Percentiles rank a stretch among this genome's conserved stretches.
Conservation (phyloP, 2,888 invertebrate genomes). For the Emmelina monodactyla region DNA sequence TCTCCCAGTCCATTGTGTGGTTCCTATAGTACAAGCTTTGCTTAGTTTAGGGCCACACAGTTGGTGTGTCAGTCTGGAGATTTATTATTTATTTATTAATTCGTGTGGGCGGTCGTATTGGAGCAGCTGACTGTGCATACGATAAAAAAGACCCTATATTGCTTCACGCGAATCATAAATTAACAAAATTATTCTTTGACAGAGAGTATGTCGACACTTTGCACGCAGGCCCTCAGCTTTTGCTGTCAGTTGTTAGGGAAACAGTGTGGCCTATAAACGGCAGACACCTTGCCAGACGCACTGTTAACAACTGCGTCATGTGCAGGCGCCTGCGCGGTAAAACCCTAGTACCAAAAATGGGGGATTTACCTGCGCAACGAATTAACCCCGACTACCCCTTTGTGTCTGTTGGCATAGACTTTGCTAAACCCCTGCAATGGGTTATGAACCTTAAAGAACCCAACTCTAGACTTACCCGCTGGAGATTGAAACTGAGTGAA, state of each 20-base stretch:
- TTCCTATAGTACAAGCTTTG: too few relatives aligned
- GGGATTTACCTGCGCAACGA: constrained; percentile 1
- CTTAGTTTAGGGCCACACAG: too few relatives aligned
- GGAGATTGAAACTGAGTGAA: too few relatives aligned
- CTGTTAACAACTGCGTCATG: constrained; percentile 1
- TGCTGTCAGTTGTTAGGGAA: constrained; percentile 1
- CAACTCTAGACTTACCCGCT: too few relatives aligned
- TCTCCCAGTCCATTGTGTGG: too few relatives aligned
- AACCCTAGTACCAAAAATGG: not conserved
- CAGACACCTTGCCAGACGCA: constrained; percentile 2
- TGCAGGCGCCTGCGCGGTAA: constrained; percentile 1
- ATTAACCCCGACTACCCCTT: constrained; percentile 2
- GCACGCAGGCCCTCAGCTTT: constrained; percentile 3
- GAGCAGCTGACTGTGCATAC: constrained; percentile 11
- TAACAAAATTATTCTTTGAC: constrained; percentile 2
- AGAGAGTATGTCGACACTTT: constrained; percentile 1
- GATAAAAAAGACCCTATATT: constrained; percentile 3
- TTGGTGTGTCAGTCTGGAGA: too few relatives aligned
- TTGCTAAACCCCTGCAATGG: constrained; percentile 4
- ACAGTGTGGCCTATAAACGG: constrained; percentile 3
- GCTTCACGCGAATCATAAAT: constrained; percentile 1
- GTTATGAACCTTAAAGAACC: too few relatives aligned
- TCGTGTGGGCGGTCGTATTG: constrained; percentile 12
- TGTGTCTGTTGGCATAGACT: constrained; percentile 3
- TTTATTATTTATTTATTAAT: too few relatives aligned